Conservation (phyloP, 2,797 vertebrate genomes). For the Pantherophis alleghaniensis region DNA sequence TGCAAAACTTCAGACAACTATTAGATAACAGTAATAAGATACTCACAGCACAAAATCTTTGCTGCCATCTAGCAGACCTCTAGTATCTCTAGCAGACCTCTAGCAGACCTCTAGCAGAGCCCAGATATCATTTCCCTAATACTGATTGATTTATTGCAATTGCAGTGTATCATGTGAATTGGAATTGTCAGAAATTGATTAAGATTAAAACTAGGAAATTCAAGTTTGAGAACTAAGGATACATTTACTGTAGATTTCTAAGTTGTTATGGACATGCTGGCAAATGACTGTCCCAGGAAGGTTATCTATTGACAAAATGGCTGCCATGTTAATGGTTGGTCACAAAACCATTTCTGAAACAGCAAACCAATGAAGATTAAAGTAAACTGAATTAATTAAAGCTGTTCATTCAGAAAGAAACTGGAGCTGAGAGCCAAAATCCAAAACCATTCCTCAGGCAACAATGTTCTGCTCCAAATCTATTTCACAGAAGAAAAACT, state of each 20-base stretch:
- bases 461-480: neutral
- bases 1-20: neutral
- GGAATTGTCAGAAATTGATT: neutral
- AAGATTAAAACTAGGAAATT: neutral
- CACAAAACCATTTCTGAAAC: neutral
- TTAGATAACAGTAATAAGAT: neutral
- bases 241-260: neutral
- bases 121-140: neutral
- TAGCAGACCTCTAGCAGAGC: neutral
- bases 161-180: neutral
- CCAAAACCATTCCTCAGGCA: neutral
- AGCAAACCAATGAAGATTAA: neutral
- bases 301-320: neutral
- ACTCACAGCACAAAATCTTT: neutral
- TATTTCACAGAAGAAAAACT: neutral
- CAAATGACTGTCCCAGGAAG: neutral
- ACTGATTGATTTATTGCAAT: neutral
- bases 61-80: neutral
- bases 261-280: neutral
- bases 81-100: neutral
- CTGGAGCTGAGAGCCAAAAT: neutral
- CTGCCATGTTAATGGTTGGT: neutral
- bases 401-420: neutral
- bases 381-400: neutral
- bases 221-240: neutral